Conservation (phyloP, 2,888 invertebrate species). For the Syrphus vitripennis region DNA sequence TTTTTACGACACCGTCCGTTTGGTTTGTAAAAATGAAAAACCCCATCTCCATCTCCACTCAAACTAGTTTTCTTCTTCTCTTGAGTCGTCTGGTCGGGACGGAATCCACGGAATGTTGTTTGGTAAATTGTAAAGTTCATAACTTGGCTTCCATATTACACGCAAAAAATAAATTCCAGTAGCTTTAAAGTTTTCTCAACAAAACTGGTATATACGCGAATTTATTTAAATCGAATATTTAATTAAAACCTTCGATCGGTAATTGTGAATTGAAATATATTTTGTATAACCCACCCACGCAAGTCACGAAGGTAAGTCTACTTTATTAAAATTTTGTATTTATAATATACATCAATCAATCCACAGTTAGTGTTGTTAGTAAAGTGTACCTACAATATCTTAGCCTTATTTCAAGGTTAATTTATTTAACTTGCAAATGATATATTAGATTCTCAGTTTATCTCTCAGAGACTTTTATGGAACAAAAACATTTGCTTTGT, state of each 20-base stretch:
- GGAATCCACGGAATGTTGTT: conserved; percentile 51
- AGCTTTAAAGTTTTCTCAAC: background rate
- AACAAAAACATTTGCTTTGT: conserved; percentile 23
- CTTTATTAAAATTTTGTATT: background rate
- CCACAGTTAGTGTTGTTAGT: background rate
- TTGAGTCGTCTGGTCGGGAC: background rate
- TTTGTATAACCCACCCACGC: background rate
- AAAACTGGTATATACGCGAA: background rate
- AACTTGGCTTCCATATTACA: conserved; percentile 2
- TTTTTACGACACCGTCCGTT: too few species aligned
- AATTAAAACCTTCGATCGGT: background rate
- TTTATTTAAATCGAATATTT: background rate
- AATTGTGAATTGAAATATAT: background rate
- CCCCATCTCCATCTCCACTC: too few species aligned
- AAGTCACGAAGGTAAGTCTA: background rate
- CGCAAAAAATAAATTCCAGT: background rate
- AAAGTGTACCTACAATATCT: background rate
- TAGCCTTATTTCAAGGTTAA: conserved; percentile 45
- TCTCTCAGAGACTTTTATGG: background rate
- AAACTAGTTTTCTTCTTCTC: conserved; percentile 31
- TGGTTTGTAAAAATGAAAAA: conserved; percentile 5
- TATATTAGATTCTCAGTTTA: conserved; percentile 1
- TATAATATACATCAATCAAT: conserved; percentile 14
- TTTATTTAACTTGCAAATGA: conserved; percentile 34
- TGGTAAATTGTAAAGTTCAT: conserved; percentile 44